phyloP scores from a whole-genome alignment of 1,140 invertebrate species.

The Drosophila mojavensis region DNA sequence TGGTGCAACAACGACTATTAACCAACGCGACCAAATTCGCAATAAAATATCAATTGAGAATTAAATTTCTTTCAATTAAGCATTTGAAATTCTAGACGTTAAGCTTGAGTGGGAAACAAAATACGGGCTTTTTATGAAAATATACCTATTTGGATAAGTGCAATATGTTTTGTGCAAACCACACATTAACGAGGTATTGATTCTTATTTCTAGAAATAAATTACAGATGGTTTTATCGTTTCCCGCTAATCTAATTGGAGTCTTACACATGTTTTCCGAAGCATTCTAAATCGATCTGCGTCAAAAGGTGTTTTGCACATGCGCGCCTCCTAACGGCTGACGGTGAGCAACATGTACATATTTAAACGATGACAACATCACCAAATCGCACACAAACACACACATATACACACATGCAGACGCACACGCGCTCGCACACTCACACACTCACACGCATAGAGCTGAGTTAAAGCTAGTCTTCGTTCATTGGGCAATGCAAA shows the following conservation, averaged over 20 bases:
- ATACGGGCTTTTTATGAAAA: background rate
- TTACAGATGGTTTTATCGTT: background rate
- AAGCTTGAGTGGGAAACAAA: no score
- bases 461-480: slow-evolving; percentile 40
- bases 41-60: background rate
- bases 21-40: background rate
- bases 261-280: background rate
- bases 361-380: slow-evolving; percentile 76
- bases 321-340: slow-evolving; percentile 21
- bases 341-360: slow-evolving; percentile 27
- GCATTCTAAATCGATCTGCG: slow-evolving; percentile 11
- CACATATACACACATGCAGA: slow-evolving; percentile 3
- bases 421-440: slow-evolving; percentile 21
- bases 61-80: no score
- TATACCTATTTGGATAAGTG: background rate
- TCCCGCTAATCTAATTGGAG: slow-evolving; percentile 2
- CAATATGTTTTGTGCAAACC: no score
- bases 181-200: background rate
- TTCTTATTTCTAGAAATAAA: background rate
- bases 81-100: no score
- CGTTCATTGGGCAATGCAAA: slow-evolving; percentile 38
- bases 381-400: slow-evolving; percentile 25
- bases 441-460: slow-evolving; percentile 22
- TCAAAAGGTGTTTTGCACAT: slow-evolving; percentile 30
- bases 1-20: background rate